phyloP scores from a whole-genome alignment of 2,113 vertebrate genomes.

The Trematomus loennbergii region DNA sequence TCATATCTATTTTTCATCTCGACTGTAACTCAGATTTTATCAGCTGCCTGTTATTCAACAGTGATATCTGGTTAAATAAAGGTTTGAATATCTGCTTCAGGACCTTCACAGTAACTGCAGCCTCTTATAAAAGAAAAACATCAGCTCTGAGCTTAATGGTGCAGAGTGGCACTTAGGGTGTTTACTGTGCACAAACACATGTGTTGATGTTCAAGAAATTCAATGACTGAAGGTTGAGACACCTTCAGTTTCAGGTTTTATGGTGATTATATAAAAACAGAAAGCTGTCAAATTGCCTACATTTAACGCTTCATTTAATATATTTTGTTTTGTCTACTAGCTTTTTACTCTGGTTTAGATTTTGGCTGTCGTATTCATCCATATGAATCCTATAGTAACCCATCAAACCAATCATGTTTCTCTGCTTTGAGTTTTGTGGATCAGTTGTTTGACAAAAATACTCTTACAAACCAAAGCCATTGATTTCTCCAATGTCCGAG shows the following conservation, averaged over 20 bases:
- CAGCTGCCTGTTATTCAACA: neutral
- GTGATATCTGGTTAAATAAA: neutral
- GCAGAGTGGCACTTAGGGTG: slow-evolving; percentile 4
- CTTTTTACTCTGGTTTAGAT: neutral
- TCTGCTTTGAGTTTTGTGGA: neutral
- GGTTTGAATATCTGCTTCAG: neutral
- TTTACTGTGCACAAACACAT: slow-evolving; percentile 8
- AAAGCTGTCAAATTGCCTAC: too few species aligned
- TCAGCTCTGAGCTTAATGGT: slow-evolving; percentile 11
- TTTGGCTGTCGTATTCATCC: neutral
- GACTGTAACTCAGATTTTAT: neutral
- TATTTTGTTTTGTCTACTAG: neutral
- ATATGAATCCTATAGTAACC: neutral
- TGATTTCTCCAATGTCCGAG: neutral
- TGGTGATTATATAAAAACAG: neutral
- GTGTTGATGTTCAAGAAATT: slow-evolving; percentile 6
- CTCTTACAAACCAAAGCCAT: neutral
- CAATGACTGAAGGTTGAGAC: neutral
- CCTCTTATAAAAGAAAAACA: neutral
- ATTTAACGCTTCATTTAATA: neutral
- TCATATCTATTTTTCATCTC: neutral
- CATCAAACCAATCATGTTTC: neutral
- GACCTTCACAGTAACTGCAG: slow-evolving; percentile 3
- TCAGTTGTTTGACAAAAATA: too few species aligned
- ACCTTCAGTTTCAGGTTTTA: neutral